These are phyloP conservation scores for Ispidina lecontei DNA, from an alignment of 2,797 vertebrate genomes.

Conservation along the genomic window DNA sequence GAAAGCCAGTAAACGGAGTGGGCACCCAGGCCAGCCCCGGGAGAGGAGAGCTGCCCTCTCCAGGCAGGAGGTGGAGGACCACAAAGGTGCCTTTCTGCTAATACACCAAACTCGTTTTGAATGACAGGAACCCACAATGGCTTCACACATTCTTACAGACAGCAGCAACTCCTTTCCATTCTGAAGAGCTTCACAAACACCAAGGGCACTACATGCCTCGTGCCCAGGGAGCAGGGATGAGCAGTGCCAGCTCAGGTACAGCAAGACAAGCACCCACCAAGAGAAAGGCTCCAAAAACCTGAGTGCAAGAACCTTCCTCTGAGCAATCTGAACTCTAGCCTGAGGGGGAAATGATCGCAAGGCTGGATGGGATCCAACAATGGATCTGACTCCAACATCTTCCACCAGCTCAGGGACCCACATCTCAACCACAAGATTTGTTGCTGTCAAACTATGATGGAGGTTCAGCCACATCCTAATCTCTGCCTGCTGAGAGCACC, in stretches of 20 bases:
- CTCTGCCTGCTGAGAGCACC: not conserved
- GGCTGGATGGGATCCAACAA: not conserved
- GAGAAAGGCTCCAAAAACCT: not conserved
- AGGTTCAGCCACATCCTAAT: not conserved
- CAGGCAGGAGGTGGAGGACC: not conserved
- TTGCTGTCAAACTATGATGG: not conserved
- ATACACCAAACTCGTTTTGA: not conserved
- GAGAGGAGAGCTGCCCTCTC: not conserved
- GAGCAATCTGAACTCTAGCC: not conserved
- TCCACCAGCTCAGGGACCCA: not conserved
- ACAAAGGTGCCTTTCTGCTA: not conserved
- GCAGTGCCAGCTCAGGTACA: not conserved
- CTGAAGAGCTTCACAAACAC: not conserved
- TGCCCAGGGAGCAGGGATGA: not conserved
- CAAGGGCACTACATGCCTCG: fast-evolving
- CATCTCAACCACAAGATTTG: not conserved
- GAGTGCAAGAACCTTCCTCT: not conserved
- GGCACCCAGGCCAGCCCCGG: not conserved
- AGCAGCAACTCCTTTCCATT: not conserved
- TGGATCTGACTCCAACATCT: not conserved
- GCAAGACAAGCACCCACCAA: not conserved
- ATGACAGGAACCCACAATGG: not conserved
- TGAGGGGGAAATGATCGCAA: not conserved
- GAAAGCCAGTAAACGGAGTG: not conserved
- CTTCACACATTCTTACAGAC: not conserved